Base-by-base conservation (phyloP, 2,888 invertebrate species). In the Ferdinandea cuprea region DNA sequence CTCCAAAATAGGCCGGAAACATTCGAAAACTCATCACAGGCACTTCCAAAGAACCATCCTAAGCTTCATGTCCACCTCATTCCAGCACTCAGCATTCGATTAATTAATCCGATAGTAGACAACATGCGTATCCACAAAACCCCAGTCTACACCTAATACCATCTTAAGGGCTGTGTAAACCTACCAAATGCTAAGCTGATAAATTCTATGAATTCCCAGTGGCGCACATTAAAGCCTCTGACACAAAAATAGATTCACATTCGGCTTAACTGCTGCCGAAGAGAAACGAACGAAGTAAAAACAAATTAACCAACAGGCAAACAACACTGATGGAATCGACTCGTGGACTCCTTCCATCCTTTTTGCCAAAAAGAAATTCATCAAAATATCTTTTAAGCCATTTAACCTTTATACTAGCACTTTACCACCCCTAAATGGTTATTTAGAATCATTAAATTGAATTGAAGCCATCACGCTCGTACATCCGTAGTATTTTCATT, bases 371-470 rank as follows among this genome's bases (percentile, higher is more conserved):
- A 58, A 71, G 58, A 52, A 77, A 81, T 81, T 61, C 71, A 77
- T 81, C 81, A 81, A 71, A 81, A 71, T 69, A 76, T 66, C 76
- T 48, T 58, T 66, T 77, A 59, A 81, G 71, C 81, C 81, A 66
- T 81, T 65, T 77, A 77, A 81, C 77, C 81, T 71, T 72, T 72
- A 44, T 44, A 71, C 71, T 32, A 66, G 65, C 71, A 77, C 28
- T 61, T 66, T 72, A 35, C 74, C 69, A 63, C 48, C 72, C 76
- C 52, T 77, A 66, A 72, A 77, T 77, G 71, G 48, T 81, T 77
- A 81, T 77, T 77, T 77, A 48, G 71, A 81, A 77, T 77, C 81
- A 52, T 72, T 71, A 81, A 81, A 77, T 66, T 54, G 77, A 81
- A 81, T 81, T 81, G 71, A 71, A 71, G 63, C 58, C 65, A 76